A percentile compares a stretch with the other conserved stretches of the same genome.
phyloP scores from a whole-genome alignment of 2,797 vertebrate species.

The Babyrousa celebensis region DNA sequence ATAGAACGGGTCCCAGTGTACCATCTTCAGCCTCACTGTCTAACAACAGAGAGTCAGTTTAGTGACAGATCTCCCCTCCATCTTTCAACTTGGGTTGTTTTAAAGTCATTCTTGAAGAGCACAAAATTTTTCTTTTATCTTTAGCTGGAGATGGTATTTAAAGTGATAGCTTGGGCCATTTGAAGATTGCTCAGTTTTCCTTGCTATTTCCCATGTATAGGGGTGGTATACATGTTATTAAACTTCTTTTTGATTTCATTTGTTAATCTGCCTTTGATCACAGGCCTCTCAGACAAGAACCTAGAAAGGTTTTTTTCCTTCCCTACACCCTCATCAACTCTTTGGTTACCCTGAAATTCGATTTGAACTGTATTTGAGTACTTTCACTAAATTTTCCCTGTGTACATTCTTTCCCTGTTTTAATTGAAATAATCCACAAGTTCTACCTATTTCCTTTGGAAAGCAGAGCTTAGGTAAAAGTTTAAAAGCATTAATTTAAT shows the following conservation, averaged over 20 bases:
- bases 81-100: background rate
- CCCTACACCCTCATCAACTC: background rate
- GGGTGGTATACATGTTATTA: background rate
- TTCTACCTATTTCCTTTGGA: constrained; percentile 45
- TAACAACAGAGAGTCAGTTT: background rate
- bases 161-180: background rate
- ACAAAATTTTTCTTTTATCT: background rate
- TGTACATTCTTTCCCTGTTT: background rate
- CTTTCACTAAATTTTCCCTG: background rate
- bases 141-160: background rate
- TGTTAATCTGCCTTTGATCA: background rate
- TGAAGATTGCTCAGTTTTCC: background rate
- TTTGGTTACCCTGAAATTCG: background rate
- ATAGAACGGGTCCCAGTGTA: background rate
- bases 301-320: background rate
- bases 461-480: background rate
- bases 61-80: background rate
- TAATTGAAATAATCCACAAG: background rate
- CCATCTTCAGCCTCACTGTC: background rate
- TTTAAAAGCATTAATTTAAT: background rate
- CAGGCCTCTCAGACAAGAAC: background rate
- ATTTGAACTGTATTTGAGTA: constrained; percentile 20
- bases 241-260: background rate
- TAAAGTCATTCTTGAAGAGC: background rate
- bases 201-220: background rate